phyloP scores from a whole-genome alignment of 2,113 vertebrate genomes.

The Bungarus multicinctus region DNA sequence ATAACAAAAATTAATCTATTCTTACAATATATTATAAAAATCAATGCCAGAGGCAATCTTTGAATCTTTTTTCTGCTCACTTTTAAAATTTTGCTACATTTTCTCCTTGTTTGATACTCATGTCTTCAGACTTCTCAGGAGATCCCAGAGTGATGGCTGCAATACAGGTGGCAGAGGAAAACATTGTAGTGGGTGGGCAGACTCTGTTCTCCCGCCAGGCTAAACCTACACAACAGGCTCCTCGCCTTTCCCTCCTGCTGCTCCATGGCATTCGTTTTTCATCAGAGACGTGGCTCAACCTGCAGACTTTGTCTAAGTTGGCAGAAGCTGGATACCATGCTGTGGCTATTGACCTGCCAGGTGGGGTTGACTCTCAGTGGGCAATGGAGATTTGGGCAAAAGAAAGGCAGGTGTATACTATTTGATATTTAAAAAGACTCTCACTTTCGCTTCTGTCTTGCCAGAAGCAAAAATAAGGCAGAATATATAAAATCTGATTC shows the following conservation, averaged over 20 bases:
- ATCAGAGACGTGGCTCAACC: constrained; percentile 85
- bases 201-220: constrained; percentile 84
- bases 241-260: constrained; percentile 76
- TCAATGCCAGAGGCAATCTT: background rate
- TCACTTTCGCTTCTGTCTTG: background rate
- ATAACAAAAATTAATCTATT: background rate
- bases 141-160: constrained; percentile 68
- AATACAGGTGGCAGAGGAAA: constrained; percentile 67
- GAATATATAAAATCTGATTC: background rate
- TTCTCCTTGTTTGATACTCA: too few relatives aligned
- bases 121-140: constrained; percentile 7
- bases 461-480: background rate
- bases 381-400: background rate
- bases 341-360: constrained; percentile 89
- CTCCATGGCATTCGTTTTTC: constrained; percentile 94
- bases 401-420: background rate
- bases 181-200: constrained; percentile 70
- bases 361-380: constrained; percentile 57
- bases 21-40: background rate
- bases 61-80: background rate
- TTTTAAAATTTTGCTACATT: too few relatives aligned
- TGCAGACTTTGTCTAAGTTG: constrained; percentile 78
- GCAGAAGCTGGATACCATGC: constrained; percentile 83
- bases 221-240: constrained; percentile 51
- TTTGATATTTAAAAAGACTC: background rate